These are phyloP conservation scores for Drosophila antonietae DNA, from an alignment of 2,888 invertebrate species.

Conservation along the genomic window DNA sequence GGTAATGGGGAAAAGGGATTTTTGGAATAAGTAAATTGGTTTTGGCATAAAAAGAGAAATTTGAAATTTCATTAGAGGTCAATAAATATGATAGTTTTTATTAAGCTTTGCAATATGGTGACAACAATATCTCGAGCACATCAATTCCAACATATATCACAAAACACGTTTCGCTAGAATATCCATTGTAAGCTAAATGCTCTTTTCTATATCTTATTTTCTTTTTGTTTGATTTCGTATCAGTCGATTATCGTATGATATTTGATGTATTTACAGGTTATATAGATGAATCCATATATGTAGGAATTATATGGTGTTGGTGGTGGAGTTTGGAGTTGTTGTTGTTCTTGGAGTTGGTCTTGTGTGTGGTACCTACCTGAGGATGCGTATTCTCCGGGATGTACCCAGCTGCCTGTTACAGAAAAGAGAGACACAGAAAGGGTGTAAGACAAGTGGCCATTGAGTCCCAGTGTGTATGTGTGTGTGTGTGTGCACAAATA, in stretches of 20 bases:
- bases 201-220: slow-evolving; percentile 15
- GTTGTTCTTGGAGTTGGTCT: slow-evolving; percentile 57
- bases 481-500: slow-evolving; percentile 18
- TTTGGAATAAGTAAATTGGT: slow-evolving; percentile 52
- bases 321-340: slow-evolving; percentile 54
- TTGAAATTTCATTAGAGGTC: slow-evolving; percentile 70
- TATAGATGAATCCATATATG: slow-evolving; percentile 82
- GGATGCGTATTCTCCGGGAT: slow-evolving; percentile 99
- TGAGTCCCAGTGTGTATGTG: slow-evolving; percentile 19
- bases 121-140: slow-evolving; percentile 58
- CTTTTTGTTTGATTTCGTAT: slow-evolving; percentile 26
- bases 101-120: slow-evolving; percentile 49
- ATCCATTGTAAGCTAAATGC: slow-evolving; percentile 40
- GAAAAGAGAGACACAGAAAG: slow-evolving; percentile 17
- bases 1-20: slow-evolving; percentile 9
- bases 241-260: slow-evolving; percentile 75
- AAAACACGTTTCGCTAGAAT: slow-evolving; percentile 41
- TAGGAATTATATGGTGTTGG: slow-evolving; percentile 74
- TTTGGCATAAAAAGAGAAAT: slow-evolving; percentile 71
- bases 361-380: slow-evolving; percentile 90
- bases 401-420: slow-evolving; percentile 94
- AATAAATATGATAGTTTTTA: slow-evolving; percentile 49
- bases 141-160: slow-evolving; percentile 62
- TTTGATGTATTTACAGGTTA: slow-evolving; percentile 83
- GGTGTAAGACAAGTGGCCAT: slow-evolving; percentile 25